Conservation (phyloP, 2,113 vertebrate species). For the Hippocampus mohnikei region DNA sequence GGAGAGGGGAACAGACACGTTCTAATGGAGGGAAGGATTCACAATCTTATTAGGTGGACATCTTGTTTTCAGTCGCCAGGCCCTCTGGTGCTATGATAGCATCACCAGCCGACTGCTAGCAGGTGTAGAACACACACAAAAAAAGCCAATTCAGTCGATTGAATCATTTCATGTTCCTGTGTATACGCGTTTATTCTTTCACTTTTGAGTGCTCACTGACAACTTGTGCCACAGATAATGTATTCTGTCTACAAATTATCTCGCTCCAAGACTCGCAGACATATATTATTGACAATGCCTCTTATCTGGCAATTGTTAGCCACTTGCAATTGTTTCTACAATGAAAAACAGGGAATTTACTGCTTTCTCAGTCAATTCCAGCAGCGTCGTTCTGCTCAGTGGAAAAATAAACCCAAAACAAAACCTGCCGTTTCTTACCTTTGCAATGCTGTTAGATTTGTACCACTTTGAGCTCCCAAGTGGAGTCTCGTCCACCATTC, state of each 20-base stretch:
- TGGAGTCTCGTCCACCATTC: constrained; percentile 41
- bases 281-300: constrained; percentile 43
- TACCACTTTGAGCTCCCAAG: constrained; percentile 26
- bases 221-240: constrained; percentile 37
- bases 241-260: constrained; percentile 29
- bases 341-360: constrained; percentile 43
- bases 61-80: constrained; percentile 56
- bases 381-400: constrained; percentile 12
- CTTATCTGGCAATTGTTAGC: constrained; percentile 34
- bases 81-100: constrained; percentile 48
- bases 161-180: constrained; percentile 33
- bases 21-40: constrained; percentile 49
- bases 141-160: constrained; percentile 59
- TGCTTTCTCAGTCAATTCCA: constrained; percentile 14
- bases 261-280: constrained; percentile 27
- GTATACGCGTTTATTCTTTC: constrained; percentile 34
- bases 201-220: constrained; percentile 42
- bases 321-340: constrained; percentile 27
- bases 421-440: constrained; percentile 13
- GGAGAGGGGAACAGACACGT: constrained; percentile 38
- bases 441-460: constrained; percentile 19
- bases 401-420: not conserved
- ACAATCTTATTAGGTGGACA: constrained; percentile 59
- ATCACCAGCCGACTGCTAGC: constrained; percentile 52
- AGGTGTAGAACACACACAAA: constrained; percentile 51